Evolutionary conservation across 2,888 invertebrate species (phyloP).

Genomic region (Agriotes lineatus): DNA sequence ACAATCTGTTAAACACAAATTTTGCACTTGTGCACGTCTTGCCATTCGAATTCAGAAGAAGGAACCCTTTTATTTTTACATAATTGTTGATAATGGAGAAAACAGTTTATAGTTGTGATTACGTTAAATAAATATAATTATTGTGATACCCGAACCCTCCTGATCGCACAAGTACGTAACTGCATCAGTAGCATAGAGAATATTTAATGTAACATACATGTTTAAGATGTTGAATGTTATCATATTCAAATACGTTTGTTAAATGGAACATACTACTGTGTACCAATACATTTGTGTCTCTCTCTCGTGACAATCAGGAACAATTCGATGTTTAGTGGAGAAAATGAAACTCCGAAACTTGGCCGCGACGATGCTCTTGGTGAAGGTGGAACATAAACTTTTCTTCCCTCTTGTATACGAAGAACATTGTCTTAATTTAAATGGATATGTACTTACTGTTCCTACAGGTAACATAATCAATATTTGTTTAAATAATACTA

Average conservation of each 20-base stretch:
- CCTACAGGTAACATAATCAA: neutral
- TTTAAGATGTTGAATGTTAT: slow-evolving; percentile 38
- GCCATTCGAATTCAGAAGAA: slow-evolving; percentile 12
- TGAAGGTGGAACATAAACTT: neutral
- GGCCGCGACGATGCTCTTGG: too few species aligned
- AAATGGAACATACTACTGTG: slow-evolving; percentile 5
- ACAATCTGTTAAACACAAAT: too few species aligned
- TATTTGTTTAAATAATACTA: neutral
- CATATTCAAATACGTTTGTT: slow-evolving; percentile 8
- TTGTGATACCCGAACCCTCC: slow-evolving; percentile 54
- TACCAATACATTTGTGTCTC: neutral
- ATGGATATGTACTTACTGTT: too few species aligned
- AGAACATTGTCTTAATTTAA: neutral
- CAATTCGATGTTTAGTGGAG: neutral
- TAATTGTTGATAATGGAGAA: slow-evolving; percentile 17
- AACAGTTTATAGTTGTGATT: slow-evolving; percentile 46
- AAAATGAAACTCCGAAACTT: too few species aligned
- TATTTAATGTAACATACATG: slow-evolving; percentile 30
- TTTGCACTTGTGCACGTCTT: neutral
- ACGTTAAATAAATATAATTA: slow-evolving; percentile 37
- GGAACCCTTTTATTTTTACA: slow-evolving; percentile 26
- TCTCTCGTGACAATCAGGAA: slow-evolving; percentile 17
- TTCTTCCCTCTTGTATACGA: neutral
- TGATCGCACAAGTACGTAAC: slow-evolving; percentile 38
- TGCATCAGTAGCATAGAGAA: slow-evolving; percentile 31